Base-by-base conservation (phyloP, 1,140 invertebrate genomes). In the Drosophila micromelanica region DNA sequence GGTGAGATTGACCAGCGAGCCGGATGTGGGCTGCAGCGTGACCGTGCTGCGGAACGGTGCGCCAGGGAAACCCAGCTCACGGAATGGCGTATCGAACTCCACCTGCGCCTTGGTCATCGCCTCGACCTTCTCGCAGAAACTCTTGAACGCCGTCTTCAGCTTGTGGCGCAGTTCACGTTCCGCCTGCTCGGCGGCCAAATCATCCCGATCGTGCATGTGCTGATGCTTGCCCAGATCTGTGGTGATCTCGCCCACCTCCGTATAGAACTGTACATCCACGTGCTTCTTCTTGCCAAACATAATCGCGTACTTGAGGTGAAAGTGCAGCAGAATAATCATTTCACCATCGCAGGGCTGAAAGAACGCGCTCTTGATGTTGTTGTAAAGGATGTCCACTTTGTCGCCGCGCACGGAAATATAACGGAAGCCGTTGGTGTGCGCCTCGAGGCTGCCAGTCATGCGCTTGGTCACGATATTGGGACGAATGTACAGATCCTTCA, bases 221-320 rank as follows among this genome's bases (percentile, higher is more conserved):
- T 99, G 98, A 93, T 99, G 98, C 93, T 99, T 99, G 42, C 98
- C 99, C 63, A 99, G 93, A 95, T 99, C 99, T 2, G 99, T 99
- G 0, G 98, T 99, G 43, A 99, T 99, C 93, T 99, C 99, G 85
- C 99, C 99, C 55, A 99, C 99, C 93, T 99, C 99, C 0, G 99
- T 99, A 92, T 99, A 99, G 93, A 99, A 99, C 91, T 99, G 98
- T 3, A 99, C 98, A 93, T 99, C 99, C 5, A 98, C 95, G 90
- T 99, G 98, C 91, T 99, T 99, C 93, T 99, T 99, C 93, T 99
- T 99, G 69, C 98, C 98, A 94, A 99, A 99, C 96, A 99, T 97
- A 71, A 99, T 99, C 30, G 98, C 98, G 93, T 99, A 97, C 93
- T 98, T 99, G 30, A 99, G 94, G 94, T 99, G 98, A 92, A 99